phyloP scores from a whole-genome alignment of 2,113 vertebrate species.

The Grus americana region DNA sequence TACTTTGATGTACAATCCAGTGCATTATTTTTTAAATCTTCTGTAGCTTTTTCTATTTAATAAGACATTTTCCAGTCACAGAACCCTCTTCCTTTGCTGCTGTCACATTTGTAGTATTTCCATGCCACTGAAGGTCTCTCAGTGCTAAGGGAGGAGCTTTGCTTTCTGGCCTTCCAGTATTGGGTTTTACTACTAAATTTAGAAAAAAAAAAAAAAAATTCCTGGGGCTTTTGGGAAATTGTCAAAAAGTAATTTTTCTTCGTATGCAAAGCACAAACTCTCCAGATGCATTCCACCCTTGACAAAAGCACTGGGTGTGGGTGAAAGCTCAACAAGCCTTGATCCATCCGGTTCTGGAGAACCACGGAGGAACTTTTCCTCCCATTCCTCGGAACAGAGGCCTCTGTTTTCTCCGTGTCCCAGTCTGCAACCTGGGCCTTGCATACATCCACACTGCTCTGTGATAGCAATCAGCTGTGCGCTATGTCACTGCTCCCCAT shows the following conservation, averaged over 20 bases:
- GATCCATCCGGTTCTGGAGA: background rate
- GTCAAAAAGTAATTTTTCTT: background rate
- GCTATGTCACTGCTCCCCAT: background rate
- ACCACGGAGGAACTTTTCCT: background rate
- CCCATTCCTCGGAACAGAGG: background rate
- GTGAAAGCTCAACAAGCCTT: background rate
- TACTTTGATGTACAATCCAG: background rate
- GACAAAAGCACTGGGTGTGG: background rate
- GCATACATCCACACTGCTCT: background rate
- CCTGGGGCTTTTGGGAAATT: background rate
- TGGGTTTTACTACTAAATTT: background rate
- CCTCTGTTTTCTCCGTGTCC: background rate
- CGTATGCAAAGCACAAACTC: background rate
- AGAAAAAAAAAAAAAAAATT: background rate
- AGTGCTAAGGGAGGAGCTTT: background rate
- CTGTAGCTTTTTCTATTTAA: background rate
- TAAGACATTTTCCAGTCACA: background rate
- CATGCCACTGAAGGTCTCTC: background rate
- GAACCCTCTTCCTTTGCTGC: background rate
- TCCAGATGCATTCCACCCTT: background rate
- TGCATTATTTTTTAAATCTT: background rate
- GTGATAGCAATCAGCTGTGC: background rate
- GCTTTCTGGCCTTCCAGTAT: background rate
- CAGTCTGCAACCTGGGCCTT: background rate
- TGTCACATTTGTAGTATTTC: background rate